Conservation (phyloP, 2,888 invertebrate species). For the Argynnis bischoffii region DNA sequence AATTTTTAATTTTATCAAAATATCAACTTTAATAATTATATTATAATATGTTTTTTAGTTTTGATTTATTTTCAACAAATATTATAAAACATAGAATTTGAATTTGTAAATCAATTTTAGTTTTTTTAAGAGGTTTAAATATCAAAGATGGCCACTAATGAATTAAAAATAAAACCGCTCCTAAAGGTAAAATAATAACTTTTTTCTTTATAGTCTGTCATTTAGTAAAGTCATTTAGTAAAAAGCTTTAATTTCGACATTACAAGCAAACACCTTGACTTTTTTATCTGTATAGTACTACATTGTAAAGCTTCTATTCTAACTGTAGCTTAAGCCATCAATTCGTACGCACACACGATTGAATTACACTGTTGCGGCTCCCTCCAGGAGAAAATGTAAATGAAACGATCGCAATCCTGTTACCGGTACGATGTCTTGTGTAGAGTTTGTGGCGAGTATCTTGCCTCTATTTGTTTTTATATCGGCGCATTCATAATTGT, state of each 20-base stretch:
- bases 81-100: background rate
- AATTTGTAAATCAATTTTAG: no score
- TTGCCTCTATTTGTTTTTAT: conserved; percentile 1
- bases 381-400: conserved; percentile 54
- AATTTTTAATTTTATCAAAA: no score
- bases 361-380: conserved; percentile 53
- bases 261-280: no score
- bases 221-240: no score
- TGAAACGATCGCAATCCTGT: conserved; percentile 52
- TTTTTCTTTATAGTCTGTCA: no score
- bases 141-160: no score
- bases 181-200: no score
- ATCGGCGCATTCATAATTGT: background rate
- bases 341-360: conserved; percentile 54
- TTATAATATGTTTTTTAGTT: background rate
- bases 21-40: background rate
- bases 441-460: conserved; percentile 15
- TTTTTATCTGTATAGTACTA: no score
- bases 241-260: no score
- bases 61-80: background rate
- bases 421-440: conserved; percentile 31
- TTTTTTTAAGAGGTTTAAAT: no score
- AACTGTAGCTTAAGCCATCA: conserved; percentile 44
- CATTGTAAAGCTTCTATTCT: conserved; percentile 6
- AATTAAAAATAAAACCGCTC: no score